Evolutionary conservation across 2,888 invertebrate genomes (phyloP).

Genomic region (Eupithecia subumbrata): DNA sequence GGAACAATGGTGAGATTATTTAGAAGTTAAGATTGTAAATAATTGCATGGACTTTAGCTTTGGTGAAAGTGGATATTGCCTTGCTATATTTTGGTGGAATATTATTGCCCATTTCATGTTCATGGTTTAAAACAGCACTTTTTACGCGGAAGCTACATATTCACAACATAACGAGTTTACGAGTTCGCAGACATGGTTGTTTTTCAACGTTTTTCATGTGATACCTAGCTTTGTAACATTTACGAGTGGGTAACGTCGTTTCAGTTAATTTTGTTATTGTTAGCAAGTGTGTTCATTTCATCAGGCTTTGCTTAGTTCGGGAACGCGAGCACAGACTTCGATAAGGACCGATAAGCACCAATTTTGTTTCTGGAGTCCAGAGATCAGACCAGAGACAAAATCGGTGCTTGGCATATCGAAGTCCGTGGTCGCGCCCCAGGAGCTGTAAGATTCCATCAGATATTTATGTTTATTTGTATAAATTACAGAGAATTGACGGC

Average conservation of each 20-base stretch:
- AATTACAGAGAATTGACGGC: slow-evolving; percentile 86
- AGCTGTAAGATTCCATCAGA: neutral
- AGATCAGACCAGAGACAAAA: neutral
- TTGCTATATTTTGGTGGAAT: neutral
- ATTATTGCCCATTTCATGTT: neutral
- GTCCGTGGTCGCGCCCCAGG: neutral
- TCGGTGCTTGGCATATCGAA: neutral
- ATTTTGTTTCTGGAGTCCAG: neutral
- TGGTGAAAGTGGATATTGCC: slow-evolving; percentile 8
- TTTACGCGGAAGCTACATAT: neutral
- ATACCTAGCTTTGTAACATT: neutral
- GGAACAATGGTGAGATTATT: slow-evolving; percentile 23
- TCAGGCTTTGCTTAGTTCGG: neutral
- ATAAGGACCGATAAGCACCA: neutral
- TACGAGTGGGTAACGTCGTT: neutral
- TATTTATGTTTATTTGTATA: slow-evolving; percentile 8
- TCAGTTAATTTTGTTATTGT: neutral
- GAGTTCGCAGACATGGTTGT: neutral
- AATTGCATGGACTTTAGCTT: slow-evolving; percentile 12
- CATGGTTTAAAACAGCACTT: neutral
- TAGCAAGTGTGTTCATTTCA: neutral
- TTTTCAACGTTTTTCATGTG: neutral
- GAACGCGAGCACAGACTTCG: neutral
- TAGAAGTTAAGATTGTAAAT: neutral
- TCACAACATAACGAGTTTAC: neutral